Base-by-base conservation (phyloP, 2,888 invertebrate species). In the Diachrysia chrysitis region DNA sequence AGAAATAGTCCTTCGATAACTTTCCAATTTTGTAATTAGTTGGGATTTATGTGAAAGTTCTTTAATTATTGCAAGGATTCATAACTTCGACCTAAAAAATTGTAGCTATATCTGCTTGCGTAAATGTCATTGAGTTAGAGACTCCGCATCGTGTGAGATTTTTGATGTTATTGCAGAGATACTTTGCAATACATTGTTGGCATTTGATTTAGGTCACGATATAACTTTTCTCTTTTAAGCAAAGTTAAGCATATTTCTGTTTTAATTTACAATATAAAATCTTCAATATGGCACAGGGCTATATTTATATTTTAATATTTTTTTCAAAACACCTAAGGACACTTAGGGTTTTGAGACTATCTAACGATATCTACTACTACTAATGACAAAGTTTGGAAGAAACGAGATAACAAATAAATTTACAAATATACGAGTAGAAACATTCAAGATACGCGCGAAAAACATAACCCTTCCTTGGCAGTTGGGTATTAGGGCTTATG, bases 171-270 rank as follows among this genome's bases (percentile, higher is more conserved):
- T 73, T 71, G 62, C 69, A 54, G 48, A 58, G 56, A 60, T 57
- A 60, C 73, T 32, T 77, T 69, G 69, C 65, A 79, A 72, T 72
- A 79, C 65, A 69, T 69, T 72, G 67, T 83, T 84, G 81, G 71
- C 83, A 85, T 89, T 88, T 86, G 69, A 79, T 73, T 71, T 80
- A 69, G 74, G 79, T 79, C 86, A 86, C 84, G 85, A 79, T 75
- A 73, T 59, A 69, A 74, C 67, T 79, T 66, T 71, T 66, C 70
- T 80, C 72, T 66, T 69, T 73, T 42, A 42, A 69, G 79, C 69
- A 78, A 69, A 70, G 70, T 71, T 66, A 7, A 48, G 37, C 42
- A 65, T 74, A 63, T 61, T 66, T 70, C 16, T 35, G 66, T 74
- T 73, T 62, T 63, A 63, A 63, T 58, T 73, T 56, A 21, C 37